Evolutionary conservation across 1,140 invertebrate species (phyloP), one percentile per base, ranked within the genome.

Genomic region (Protaetia brevitarsis): DNA sequence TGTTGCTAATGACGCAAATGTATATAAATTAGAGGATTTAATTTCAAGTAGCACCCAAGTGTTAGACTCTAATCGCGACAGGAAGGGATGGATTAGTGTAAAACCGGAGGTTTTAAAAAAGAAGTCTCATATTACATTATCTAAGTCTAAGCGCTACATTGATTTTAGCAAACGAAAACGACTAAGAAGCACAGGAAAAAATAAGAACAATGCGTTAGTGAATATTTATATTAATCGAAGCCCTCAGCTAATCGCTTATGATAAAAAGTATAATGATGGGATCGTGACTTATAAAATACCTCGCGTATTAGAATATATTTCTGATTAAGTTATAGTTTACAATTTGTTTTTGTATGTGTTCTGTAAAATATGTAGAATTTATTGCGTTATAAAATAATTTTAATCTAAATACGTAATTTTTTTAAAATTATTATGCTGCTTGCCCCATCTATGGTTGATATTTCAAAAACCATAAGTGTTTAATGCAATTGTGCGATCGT

Each of bases 21-120:
- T 58, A 11, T 58, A 27, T 30, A 58, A 58, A 28, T 58, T 58
- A 16, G 56, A 58, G 5, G 56, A 58, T 11, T 58, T 58, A 28
- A 58, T 58, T 29, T 11, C 26, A 3, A 10, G 16, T 11, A 58
- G 2, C 29, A 11, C 7, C 6, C 2, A 13, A 58, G 10, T 0
- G n/a, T n/a, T n/a, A n/a, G n/a, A n/a, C 13, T 6, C 2, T 5
- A 28, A 26, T 2, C 26, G 8, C 5, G 16, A 11, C 7, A 27
- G n/a, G n/a, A 30, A 58, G 4, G 16, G 26, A 19, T 45, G 41
- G 41, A 16, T 37, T 37, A 6, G 3, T 10, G 34, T 56, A 23
- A 56, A 56, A 56, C 16, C 19, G 0, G 23, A 19, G 11, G 26
- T 56, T 3, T 56, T 56, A 28, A 58, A 8, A 30, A 58, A 11